These are phyloP conservation scores for Lota lota DNA, from an alignment of 2,113 vertebrate genomes.

Conservation along the genomic window DNA sequence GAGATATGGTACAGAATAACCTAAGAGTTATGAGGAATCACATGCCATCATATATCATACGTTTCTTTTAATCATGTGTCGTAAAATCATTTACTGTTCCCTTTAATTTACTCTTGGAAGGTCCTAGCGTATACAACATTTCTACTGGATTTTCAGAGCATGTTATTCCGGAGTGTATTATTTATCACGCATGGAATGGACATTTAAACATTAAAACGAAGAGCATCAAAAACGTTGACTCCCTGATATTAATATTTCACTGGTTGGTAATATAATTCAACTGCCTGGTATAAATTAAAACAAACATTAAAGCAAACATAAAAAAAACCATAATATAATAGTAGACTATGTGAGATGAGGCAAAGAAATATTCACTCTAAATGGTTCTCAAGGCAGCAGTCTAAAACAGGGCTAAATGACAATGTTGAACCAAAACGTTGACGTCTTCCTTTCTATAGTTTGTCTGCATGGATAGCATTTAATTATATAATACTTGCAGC, in stretches of 20 bases:
- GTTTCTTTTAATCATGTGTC: not conserved
- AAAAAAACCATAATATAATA: not conserved
- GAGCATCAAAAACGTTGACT: constrained; percentile 32
- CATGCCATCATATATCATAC: no score
- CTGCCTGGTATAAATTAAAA: not conserved
- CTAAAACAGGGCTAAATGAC: no score
- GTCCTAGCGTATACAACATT: not conserved
- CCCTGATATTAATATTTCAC: constrained; percentile 12
- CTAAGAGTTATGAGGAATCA: no score
- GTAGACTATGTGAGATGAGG: no score
- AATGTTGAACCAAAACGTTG: no score
- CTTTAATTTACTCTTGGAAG: not conserved
- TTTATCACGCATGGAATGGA: not conserved
- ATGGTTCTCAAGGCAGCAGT: no score
- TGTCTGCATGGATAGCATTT: no score
- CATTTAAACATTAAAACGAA: constrained; percentile 43
- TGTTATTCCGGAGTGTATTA: not conserved
- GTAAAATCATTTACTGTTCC: not conserved
- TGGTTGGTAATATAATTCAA: not conserved
- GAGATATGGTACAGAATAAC: no score
- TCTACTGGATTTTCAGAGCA: not conserved
- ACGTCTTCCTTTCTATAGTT: no score
- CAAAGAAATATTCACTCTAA: no score
- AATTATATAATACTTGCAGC: no score
- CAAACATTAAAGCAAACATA: not conserved